Conservation (phyloP, 2,113 vertebrate genomes). For the Oncorhynchus masou region DNA sequence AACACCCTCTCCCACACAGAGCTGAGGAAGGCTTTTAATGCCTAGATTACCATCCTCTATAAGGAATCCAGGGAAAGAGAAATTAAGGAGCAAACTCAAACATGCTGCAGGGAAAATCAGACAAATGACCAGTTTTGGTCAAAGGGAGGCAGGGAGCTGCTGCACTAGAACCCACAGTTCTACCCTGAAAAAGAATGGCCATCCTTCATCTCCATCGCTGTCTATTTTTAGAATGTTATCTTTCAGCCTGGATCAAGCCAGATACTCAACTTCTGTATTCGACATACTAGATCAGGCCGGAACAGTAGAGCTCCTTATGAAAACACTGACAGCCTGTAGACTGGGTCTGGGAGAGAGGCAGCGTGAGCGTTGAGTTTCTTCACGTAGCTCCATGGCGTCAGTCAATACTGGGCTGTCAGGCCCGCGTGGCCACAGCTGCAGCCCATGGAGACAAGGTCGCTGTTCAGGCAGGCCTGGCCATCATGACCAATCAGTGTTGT, state of each 20-base stretch:
- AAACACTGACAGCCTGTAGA: not conserved
- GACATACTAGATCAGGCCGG: not conserved
- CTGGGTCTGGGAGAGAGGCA: too few species aligned
- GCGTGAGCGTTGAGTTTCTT: conserved; percentile 27
- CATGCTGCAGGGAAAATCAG: conserved; percentile 29
- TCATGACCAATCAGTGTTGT: conserved; percentile 44
- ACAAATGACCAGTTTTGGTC: conserved; percentile 61
- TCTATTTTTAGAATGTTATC: conserved; percentile 55
- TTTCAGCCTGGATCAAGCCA: conserved; percentile 41
- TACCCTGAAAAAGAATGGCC: conserved; percentile 41
- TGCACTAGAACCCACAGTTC: conserved; percentile 39
- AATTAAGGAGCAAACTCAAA: not conserved
- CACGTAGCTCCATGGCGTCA: conserved; percentile 52
- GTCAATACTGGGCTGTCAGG: conserved; percentile 66
- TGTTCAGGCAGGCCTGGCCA: conserved; percentile 50
- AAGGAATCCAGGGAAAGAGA: conserved; percentile 18
- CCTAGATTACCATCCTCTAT: conserved; percentile 28
- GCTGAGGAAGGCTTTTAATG: conserved; percentile 8
- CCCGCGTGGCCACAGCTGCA: conserved; percentile 63
- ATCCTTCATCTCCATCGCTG: conserved; percentile 29
- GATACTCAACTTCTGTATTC: conserved; percentile 23
- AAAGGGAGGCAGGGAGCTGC: conserved; percentile 45
- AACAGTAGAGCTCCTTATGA: not conserved
- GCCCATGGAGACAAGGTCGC: conserved; percentile 57
- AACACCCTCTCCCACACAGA: conserved; percentile 11